These are phyloP conservation scores for Pygoscelis antarcticus DNA, from an alignment of 2,113 vertebrate species.

Conservation along the genomic window DNA sequence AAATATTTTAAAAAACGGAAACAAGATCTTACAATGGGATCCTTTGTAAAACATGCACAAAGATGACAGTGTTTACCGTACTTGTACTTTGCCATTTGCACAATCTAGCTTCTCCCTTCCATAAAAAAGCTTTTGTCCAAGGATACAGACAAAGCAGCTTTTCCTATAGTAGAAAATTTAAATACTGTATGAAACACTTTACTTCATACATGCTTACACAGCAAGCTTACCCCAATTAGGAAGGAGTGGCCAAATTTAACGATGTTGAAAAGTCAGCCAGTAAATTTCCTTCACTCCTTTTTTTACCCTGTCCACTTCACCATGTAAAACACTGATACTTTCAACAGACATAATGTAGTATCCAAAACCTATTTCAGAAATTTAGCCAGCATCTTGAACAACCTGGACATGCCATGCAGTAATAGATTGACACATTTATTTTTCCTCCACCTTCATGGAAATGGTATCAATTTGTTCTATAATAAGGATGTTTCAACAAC, in stretches of 20 bases:
- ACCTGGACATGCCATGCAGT: not conserved
- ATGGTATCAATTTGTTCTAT: not conserved
- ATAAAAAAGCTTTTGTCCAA: slow-evolving; percentile 57
- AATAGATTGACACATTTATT: not conserved
- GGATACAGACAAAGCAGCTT: slow-evolving; percentile 9
- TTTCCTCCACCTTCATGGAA: not conserved
- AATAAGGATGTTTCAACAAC: not conserved
- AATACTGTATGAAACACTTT: not conserved
- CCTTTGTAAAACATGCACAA: slow-evolving; percentile 58
- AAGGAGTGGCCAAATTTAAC: not conserved
- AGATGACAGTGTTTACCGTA: slow-evolving; percentile 52
- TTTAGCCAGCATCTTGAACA: not conserved
- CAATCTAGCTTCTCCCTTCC: slow-evolving; percentile 36
- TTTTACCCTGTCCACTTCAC: not conserved
- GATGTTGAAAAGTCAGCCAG: not conserved
- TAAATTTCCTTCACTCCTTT: not conserved
- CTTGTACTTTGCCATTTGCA: slow-evolving; percentile 29
- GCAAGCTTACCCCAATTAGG: not conserved
- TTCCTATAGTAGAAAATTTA: slow-evolving; percentile 33
- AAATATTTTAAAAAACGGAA: slow-evolving; percentile 49
- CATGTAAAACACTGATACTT: not conserved
- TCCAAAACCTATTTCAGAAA: not conserved
- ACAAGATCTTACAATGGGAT: slow-evolving; percentile 23
- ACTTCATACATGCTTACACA: not conserved
- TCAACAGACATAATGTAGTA: not conserved